Evolutionary conservation across 2,113 vertebrate species (phyloP).

Genomic region (Hemicordylus capensis): DNA sequence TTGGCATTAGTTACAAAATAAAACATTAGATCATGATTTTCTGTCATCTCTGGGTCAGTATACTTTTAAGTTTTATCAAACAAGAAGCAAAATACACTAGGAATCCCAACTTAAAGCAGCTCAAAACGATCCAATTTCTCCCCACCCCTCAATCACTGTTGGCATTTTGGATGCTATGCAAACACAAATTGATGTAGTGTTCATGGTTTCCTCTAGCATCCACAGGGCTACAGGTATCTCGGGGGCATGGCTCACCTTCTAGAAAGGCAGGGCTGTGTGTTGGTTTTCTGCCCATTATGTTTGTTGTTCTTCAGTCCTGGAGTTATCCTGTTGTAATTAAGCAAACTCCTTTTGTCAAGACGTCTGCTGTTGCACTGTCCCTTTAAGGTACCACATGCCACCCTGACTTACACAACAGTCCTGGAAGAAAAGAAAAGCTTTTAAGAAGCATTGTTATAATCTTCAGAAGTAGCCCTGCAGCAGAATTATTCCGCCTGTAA

Average conservation of each 20-base stretch:
- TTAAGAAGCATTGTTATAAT: neutral
- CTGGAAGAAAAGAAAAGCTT: slow-evolving; percentile 66
- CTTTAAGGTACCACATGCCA: slow-evolving; percentile 98
- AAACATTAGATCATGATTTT: slow-evolving; percentile 76
- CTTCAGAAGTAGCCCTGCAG: neutral
- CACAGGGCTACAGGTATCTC: slow-evolving; percentile 12
- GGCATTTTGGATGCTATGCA: slow-evolving; percentile 30
- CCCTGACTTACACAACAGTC: slow-evolving; percentile 94
- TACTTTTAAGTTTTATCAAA: slow-evolving; percentile 72
- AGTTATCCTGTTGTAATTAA: neutral
- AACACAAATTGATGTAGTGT: neutral
- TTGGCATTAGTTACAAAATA: slow-evolving; percentile 78
- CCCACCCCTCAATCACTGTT: slow-evolving; percentile 16
- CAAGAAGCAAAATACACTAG: slow-evolving; percentile 69
- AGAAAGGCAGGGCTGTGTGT: slow-evolving; percentile 25
- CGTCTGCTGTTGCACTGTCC: slow-evolving; percentile 82
- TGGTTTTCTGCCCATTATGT: slow-evolving; percentile 4
- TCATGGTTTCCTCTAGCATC: slow-evolving; percentile 9
- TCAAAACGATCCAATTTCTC: slow-evolving; percentile 52
- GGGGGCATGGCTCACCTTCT: slow-evolving; percentile 31
- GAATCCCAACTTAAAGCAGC: slow-evolving; percentile 64
- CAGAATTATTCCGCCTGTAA: neutral
- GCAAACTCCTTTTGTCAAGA: slow-evolving; percentile 82
- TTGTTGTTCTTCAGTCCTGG: slow-evolving; percentile 36
- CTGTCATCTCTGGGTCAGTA: slow-evolving; percentile 66